phyloP scores from a whole-genome alignment of 2,113 vertebrate genomes.

The Mastomys natalensis region DNA sequence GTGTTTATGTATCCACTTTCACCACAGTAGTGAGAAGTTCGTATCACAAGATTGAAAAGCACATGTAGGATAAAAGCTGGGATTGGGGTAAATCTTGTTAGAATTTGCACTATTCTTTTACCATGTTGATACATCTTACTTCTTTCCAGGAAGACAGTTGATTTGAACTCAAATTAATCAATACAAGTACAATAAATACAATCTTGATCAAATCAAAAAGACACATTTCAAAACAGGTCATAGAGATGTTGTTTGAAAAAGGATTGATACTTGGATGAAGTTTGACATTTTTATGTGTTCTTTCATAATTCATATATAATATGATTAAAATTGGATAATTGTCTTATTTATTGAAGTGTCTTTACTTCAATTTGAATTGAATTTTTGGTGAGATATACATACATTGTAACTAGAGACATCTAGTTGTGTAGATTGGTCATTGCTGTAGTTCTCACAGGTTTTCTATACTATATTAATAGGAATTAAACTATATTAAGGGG shows the following conservation, averaged over 20 bases:
- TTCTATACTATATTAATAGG: background rate
- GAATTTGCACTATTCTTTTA: background rate
- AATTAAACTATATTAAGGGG: background rate
- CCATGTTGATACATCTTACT: background rate
- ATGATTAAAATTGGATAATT: conserved; percentile 19
- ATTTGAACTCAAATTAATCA: background rate
- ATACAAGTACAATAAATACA: background rate
- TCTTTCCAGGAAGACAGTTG: background rate
- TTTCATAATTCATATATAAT: background rate
- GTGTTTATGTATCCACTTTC: background rate
- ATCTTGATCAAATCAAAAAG: background rate
- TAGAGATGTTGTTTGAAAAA: background rate
- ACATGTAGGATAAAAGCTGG: conserved; percentile 39
- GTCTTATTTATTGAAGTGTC: background rate
- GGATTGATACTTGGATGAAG: background rate
- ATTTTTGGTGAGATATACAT: conserved; percentile 1
- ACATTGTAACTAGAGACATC: background rate
- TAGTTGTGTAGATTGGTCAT: background rate
- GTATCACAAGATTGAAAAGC: conserved; percentile 22
- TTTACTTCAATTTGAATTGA: conserved; percentile 48
- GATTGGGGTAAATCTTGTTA: conserved; percentile 16
- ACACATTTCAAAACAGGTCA: background rate
- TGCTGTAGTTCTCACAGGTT: background rate
- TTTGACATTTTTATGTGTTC: background rate
- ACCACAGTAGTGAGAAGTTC: conserved; percentile 1